Base-by-base conservation (phyloP, 2,888 invertebrate genomes). In the Parnassius mnemosyne region DNA sequence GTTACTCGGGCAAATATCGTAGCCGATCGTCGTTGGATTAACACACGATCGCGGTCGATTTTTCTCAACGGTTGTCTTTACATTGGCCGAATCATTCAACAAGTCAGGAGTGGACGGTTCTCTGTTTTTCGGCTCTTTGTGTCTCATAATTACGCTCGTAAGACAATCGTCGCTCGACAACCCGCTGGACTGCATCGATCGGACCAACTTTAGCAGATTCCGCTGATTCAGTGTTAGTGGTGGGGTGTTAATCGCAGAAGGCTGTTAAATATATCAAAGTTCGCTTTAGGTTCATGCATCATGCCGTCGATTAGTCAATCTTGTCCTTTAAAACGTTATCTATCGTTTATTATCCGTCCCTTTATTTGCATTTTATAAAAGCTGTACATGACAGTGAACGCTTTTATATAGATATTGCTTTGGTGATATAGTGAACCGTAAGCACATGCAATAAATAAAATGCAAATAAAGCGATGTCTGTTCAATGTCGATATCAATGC, bases 31-130 rank as follows among this genome's bases (percentile, higher is more conserved):
- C 51, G 83, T 84, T 60, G 92, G 93, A 73, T 94, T 94, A n/a
- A 95, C 92, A 75, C 95, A 95, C 1, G 95, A 95, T 58, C 95
- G 92, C 3, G 95, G 95, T 67, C 96, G 89, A 71, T 92, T 91
- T 79, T 93, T 93, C 68, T 93, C 93, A 43, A 88, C 67, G 5
- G 83, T 79, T 9, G 90, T 89, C 78, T 89, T 92, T 25, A 89
- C 83, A 61, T 90, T 89, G 7, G 92, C 92, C 3, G 93, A 93
- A 67, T 93, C 92, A 69, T 93, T 92, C 43, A 93, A 76, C 42
- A 93, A 78, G 73, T 94, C 94, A 44, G 93, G 93, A n/a, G 93
- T 91, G 10, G 92, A 92, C 2, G 92, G 91, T 67, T 92, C 92
- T 72, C 87, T 88, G 66, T 81, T 85, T 75, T 78, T 88, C 57